Evolutionary conservation across 1,140 invertebrate species (phyloP), one percentile per base, ranked within the genome.

Genomic region (Octopus bimaculoides): DNA sequence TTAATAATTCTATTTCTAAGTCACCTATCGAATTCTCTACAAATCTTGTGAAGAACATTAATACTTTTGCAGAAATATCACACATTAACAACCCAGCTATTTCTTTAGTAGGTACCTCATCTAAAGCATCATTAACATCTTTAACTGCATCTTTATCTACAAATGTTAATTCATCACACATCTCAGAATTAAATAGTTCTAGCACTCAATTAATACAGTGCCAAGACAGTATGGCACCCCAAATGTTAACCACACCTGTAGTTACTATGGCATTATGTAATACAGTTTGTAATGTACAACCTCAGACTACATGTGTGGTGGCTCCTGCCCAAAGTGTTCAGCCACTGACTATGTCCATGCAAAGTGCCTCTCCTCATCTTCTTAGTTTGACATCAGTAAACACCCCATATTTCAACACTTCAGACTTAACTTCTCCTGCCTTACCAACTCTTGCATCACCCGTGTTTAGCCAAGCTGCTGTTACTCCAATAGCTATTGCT

Each of bases 231-330:
- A 71, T 71, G 66, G 14, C 66, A 6, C 26, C 66, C 14, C 66
- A 71, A 71, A 20, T 71, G 66, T 20, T 71, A 20, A 71, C 66
- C 66, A 71, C 66, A 71, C 66, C 66, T 6, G 14, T 71, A 5
- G 66, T 71, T 71, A 10, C 66, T 20, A 71, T 71, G 66, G 66
- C 9, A 71, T 71, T 71, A 71, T 71, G 66, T 14, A 71, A 71
- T 71, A 71, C 66, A 6, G 66, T 71, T 20, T 71, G 66, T 17
- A 71, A 20, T 71, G 5, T 71, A 20, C 7, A 14, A 0, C 26
- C 66, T n/a, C 66, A 71, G 26, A 71, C 66, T 14, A 61, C 56
- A 61, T 71, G 66, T 20, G 26, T 71, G 66, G 66, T 71, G 6
- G 66, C 66, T 71, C 66, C 66, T 14, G 26, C 9, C 66, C 66